Base-by-base conservation (phyloP, 2,113 vertebrate genomes). In the Siphamia tubifer region DNA sequence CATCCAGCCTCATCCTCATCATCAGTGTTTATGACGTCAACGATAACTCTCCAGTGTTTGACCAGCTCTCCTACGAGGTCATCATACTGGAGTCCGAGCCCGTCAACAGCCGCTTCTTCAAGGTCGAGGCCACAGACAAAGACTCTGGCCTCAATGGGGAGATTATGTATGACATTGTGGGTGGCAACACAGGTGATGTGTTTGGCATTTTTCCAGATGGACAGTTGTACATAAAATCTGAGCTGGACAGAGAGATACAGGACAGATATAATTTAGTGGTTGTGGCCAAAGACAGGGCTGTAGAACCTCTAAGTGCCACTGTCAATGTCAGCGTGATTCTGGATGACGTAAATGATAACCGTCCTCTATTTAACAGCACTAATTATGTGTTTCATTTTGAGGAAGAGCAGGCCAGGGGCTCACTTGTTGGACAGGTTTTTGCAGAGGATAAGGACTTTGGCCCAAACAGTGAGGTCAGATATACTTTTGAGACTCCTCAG, bases 131-230 rank as follows among this genome's bases (percentile, higher is more conserved):
- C 84, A 94, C 92, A 0, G 98, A 99, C 90, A 93, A 93, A 85
- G 98, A 99, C 81, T 95, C 97, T 0, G 98, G 97, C 21, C 90
- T 94, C 2, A 99, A 99, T 0, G 98, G 98, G 7, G 96, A 98
- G 87, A 95, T 99, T 45, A 92, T 94, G 36, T 99, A 98, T 30
- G 90, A 91, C 60, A 96, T 99, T 43, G 85, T 74, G n/a, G 94
- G 94, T 58, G 98, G 97, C 54, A 98, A 99, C 82, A 84, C 82
- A 0, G 95, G 95, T 23, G 93, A 96, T 13, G 92, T 94, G 78
- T 99, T 99, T 89, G 98, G 98, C 28, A 93, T 99, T 82, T 99
- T 99, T 56, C 98, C 98, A 13, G 98, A 99, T 30, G 98, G 98
- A 0, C 97, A 98, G 65, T 56, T 99, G 76, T 99, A 99, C 67